Evolutionary conservation across 1,140 invertebrate species (phyloP), one percentile per base, ranked within the genome.

Genomic region (Philopotamus ludificatus): DNA sequence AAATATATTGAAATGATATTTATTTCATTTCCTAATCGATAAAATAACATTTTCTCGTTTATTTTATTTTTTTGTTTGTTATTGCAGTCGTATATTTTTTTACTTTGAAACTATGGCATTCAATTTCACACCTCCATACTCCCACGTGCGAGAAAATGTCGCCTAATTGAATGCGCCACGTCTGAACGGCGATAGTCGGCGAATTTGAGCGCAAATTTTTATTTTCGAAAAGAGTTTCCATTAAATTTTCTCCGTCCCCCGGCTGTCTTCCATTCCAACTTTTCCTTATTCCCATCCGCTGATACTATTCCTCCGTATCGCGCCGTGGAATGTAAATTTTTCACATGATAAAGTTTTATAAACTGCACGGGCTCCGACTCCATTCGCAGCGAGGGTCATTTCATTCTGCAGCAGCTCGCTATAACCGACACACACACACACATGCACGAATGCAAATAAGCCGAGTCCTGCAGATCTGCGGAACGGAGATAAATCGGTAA

Each of bases 401-500:
- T 34, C 28, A 34, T 34, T 34, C 4, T 34, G 49, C 8, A 51
- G 28, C 49, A 51, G 15, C 15, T 51, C 20, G 3, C 9, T 23
- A 23, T 8, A 51, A 22, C 15, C 9, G 3, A 23, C 28, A 8
- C 20, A 23, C 9, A 51, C 9, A 51, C n/a, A n/a, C 3, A 44
- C n/a, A 44, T 12, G 12, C 42, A 44, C 42, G 20, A 51, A n/a
- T 8, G 22, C 21, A 26, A 42, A 58, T n/a, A 58, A 42, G 20
- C 18, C 22, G 54, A 1, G 7, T 8, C 34, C 25, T 60, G 57
- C 26, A 49, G 57, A 23, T 60, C 42, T 9, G 57, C 47, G 28
- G 47, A 60, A 60, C 22, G 57, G 23, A 60, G 57, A 60, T 60
- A 60, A 60, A 60, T 60, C 28, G 57, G 44, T 15, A 22, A 22